These are phyloP conservation scores for Neotoma lepida DNA, from an alignment of 2,113 vertebrate genomes.

Conservation along the genomic window DNA sequence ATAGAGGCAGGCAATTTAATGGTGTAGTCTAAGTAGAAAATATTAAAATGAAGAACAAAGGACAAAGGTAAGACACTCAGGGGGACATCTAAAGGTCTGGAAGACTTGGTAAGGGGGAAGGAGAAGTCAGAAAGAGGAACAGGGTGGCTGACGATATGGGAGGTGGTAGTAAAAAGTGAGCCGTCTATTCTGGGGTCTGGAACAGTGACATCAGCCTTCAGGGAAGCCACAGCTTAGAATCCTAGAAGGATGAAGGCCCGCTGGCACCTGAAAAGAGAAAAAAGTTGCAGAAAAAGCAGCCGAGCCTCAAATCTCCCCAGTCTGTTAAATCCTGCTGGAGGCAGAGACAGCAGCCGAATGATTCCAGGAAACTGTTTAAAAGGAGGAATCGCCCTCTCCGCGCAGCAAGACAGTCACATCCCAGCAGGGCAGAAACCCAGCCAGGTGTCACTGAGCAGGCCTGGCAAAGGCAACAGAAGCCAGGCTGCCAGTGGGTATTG, in stretches of 20 bases:
- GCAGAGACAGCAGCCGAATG: slow-evolving; percentile 39
- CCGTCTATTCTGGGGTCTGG: slow-evolving; percentile 41
- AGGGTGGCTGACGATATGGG: neutral
- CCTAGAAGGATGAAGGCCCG: slow-evolving; percentile 56
- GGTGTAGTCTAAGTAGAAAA: neutral
- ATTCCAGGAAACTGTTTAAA: slow-evolving; percentile 61
- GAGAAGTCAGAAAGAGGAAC: neutral
- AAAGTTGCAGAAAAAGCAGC: slow-evolving; percentile 54
- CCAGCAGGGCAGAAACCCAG: neutral
- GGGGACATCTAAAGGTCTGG: neutral
- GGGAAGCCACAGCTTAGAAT: slow-evolving; percentile 62
- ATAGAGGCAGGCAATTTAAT: neutral
- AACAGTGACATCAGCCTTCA: slow-evolving; percentile 58
- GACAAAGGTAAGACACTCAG: neutral
- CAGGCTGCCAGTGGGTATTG: neutral
- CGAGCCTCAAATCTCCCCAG: slow-evolving; percentile 21
- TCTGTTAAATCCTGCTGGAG: slow-evolving; percentile 62
- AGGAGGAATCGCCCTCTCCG: neutral
- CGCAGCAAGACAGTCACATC: neutral
- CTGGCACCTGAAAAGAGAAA: slow-evolving; percentile 57
- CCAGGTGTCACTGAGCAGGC: neutral
- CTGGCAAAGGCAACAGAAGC: neutral
- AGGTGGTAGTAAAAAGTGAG: neutral
- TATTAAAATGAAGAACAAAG: neutral
- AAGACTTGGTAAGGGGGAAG: neutral